Base-by-base conservation (phyloP, 1,140 invertebrate species). In the Halyomorpha halys region DNA sequence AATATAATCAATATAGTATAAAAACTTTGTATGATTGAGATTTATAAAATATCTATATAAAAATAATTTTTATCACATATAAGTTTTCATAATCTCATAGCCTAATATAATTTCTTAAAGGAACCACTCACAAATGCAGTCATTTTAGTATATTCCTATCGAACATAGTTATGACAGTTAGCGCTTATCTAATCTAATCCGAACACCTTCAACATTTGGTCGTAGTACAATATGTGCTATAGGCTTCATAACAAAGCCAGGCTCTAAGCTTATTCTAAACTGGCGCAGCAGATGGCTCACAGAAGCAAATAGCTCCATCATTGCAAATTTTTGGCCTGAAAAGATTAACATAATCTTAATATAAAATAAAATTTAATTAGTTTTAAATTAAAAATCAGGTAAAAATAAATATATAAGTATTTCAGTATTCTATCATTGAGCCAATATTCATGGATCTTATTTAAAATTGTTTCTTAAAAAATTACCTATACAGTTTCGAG, bases 401-500 rank as follows among this genome's bases (percentile, higher is more conserved):
- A 2, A 53, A 25, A 21, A 9, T 6, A 16, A 21, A 53, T 11
- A 53, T 53, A 11, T 49, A 15, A 53, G 8, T 9, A 25, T 53
- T 25, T 19, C 16, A 53, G 16, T 39, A 13, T n/a, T n/a, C n/a
- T n/a, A n/a, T n/a, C n/a, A n/a, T 39, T 11, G 13, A 39, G 1
- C 54, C 3, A 59, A 59, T 59, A 27, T 59, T 8, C 1, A 21
- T 2, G 14, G 1, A 14, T 34, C 54, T 2, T 4, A 14, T n/a
- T 5, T 34, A 59, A 34, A 59, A 8, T 25, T n/a, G 3, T 59
- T 39, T 39, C 34, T 39, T 59, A 59, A 59, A 25, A 59, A 34
- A 56, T 65, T 68, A 77, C 80, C 83, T 64, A 85, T 82, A 65
- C 82, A 85, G 68, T 83, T 83, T 61, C 82, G 73, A 1, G 76